These are phyloP conservation scores for Paelopatides confundens DNA, from an alignment of 53 echinoderm and acorn worm genomes.

Conservation along the genomic window DNA sequence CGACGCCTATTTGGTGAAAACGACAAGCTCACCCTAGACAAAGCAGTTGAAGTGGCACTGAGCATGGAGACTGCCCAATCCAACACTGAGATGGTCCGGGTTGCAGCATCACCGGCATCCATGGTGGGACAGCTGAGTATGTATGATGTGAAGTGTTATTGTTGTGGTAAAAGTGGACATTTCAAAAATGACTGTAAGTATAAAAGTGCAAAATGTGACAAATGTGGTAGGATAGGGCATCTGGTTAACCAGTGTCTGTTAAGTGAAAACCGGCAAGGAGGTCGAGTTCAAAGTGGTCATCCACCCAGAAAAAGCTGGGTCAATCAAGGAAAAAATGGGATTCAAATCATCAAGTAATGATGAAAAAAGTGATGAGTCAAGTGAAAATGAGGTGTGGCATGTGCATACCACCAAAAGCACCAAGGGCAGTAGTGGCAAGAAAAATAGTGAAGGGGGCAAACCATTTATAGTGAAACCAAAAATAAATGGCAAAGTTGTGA, in stretches of 20 bases:
- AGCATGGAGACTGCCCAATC: neutral
- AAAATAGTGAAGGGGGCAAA: neutral
- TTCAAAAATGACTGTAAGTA: slow-evolving; percentile 6
- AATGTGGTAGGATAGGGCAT: neutral
- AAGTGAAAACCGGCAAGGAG: neutral
- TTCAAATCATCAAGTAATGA: neutral
- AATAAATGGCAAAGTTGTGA: neutral
- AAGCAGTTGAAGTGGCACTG: neutral
- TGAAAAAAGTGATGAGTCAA: neutral
- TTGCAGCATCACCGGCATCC: neutral
- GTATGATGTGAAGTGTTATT: neutral
- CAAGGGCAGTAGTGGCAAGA: no score
- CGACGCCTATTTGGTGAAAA: neutral
- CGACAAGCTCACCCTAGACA: neutral
- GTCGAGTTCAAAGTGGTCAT: neutral
- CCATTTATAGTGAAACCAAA: neutral
- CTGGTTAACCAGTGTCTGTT: neutral
- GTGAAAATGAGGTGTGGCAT: neutral
- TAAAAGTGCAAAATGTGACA: neutral
- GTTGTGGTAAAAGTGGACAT: slow-evolving; percentile 1
- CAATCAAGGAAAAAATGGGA: neutral
- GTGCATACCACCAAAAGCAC: neutral
- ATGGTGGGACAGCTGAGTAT: neutral
- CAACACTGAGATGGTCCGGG: neutral
- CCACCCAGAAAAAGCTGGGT: no score